Percentiles rank a stretch among this genome's conserved stretches.
Evolutionary conservation across 1,140 invertebrate genomes (phyloP).

Genomic region (Megalopta genalis): DNA sequence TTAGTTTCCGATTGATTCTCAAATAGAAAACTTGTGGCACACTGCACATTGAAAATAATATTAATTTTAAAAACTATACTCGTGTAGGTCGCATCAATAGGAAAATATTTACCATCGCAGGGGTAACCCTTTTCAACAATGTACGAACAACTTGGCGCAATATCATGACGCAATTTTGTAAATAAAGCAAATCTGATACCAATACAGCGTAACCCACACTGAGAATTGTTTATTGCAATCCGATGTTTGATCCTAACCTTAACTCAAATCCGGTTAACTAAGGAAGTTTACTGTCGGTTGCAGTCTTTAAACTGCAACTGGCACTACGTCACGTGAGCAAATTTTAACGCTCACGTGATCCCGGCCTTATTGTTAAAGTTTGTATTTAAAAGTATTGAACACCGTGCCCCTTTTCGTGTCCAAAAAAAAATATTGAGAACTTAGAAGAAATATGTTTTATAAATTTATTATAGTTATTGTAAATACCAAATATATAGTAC

Average conservation of each 20-base stretch:
- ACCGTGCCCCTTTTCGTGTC: background rate
- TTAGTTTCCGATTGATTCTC: slow-evolving; percentile 55
- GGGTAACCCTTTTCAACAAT: slow-evolving; percentile 48
- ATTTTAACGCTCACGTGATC: too few relatives aligned
- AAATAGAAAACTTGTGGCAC: slow-evolving; percentile 54
- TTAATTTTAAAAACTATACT: slow-evolving; percentile 8
- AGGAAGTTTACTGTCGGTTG: too few relatives aligned
- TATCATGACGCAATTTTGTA: slow-evolving; percentile 41
- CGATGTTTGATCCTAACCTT: too few relatives aligned
- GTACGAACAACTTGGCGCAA: slow-evolving; percentile 44
- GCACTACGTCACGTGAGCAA: too few relatives aligned
- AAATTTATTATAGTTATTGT: slow-evolving; percentile 15
- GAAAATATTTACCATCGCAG: slow-evolving; percentile 52
- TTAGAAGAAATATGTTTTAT: background rate
- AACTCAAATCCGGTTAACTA: too few relatives aligned
- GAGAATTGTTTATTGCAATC: too few relatives aligned
- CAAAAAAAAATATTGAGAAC: background rate
- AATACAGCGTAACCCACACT: background rate
- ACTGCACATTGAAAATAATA: slow-evolving; percentile 58
- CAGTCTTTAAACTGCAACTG: too few relatives aligned
- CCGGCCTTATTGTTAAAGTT: too few relatives aligned
- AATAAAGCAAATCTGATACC: slow-evolving; percentile 1
- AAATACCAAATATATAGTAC: slow-evolving; percentile 23
- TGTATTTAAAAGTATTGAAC: background rate
- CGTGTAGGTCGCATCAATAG: background rate